Evolutionary conservation across 2,113 vertebrate species (phyloP).

Genomic region (Patagioenas fasciata): DNA sequence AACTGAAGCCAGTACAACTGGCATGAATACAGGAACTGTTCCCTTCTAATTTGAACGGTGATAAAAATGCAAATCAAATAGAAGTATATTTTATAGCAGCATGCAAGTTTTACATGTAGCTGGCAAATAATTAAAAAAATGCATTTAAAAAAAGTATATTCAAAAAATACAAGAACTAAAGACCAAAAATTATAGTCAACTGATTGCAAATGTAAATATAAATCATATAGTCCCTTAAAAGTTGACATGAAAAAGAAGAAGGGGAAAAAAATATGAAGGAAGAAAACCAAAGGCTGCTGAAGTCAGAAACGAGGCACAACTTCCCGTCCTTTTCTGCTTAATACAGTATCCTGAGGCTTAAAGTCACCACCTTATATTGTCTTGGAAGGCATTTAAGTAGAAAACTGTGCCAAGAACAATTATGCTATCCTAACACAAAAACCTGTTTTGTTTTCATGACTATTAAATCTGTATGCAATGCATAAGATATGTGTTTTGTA

Average conservation of each 20-base stretch:
- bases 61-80: neutral
- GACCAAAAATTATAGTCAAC: neutral
- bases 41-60: neutral
- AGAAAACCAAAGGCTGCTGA: neutral
- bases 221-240: neutral
- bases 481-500: neutral
- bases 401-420: neutral
- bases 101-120: neutral
- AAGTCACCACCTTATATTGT: neutral
- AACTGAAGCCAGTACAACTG: constrained; percentile 2
- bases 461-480: neutral
- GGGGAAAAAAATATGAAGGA: neutral
- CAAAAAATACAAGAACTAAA: neutral
- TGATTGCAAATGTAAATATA: neutral
- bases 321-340: neutral
- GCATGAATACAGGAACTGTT: neutral
- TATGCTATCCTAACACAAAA: neutral
- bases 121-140: neutral
- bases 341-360: neutral
- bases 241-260: neutral
- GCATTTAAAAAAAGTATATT: neutral
- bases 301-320: neutral
- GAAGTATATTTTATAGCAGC: neutral
- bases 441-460: neutral
- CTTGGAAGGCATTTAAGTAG: neutral